A percentile compares a stretch with the other conserved stretches of the same genome.
Evolutionary conservation across 2,797 vertebrate species (phyloP).

Genomic region (Paguma larvata): DNA sequence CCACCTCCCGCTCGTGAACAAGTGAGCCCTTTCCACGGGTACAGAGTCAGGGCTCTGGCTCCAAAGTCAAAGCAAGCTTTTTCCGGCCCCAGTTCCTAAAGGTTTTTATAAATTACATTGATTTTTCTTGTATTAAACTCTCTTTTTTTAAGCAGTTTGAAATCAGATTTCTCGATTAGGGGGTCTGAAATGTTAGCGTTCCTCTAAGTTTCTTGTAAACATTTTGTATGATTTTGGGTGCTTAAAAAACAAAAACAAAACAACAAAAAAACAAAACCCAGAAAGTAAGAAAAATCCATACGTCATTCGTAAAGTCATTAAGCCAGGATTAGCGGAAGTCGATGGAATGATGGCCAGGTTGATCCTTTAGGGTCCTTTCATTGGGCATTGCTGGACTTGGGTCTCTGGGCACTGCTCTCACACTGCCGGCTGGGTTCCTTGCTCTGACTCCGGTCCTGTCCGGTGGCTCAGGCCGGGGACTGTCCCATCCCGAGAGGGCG

Average conservation of each 20-base stretch:
- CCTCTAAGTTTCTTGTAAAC: background rate
- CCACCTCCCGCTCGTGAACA: too few species aligned
- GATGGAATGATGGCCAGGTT: rapidly evolving
- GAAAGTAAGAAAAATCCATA: background rate
- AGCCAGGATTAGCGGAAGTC: background rate
- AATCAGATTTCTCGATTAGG: background rate
- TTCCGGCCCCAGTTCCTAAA: background rate
- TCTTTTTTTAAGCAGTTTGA: background rate
- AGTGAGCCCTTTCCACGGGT: rapidly evolving
- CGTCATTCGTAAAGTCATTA: background rate
- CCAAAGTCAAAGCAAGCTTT: background rate
- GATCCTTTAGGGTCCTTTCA: background rate
- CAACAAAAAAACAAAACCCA: background rate
- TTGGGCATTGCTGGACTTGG: rapidly evolving
- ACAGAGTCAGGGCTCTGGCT: background rate
- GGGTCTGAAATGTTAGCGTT: background rate
- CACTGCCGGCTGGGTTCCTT: rapidly evolving
- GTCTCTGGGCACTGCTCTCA: background rate
- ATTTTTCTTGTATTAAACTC: background rate
- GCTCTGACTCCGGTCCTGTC: background rate
- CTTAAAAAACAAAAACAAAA: background rate
- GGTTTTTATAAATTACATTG: background rate
- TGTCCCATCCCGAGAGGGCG: background rate
- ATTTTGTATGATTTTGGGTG: background rate
- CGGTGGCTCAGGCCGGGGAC: background rate